Conservation (phyloP, 2,888 invertebrate genomes). For the Callimorpha dominula region DNA sequence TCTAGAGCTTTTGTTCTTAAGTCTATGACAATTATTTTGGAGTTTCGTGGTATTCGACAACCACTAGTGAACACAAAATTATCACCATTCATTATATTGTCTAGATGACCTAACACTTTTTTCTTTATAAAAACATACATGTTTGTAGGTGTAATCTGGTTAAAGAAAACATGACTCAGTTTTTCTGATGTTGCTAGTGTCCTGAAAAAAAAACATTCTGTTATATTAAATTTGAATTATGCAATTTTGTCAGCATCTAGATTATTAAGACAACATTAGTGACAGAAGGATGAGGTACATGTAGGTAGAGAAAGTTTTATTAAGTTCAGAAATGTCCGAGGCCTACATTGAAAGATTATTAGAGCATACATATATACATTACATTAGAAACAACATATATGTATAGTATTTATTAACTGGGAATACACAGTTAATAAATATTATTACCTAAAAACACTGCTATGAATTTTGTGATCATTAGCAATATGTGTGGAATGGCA, state of each 20-base stretch:
- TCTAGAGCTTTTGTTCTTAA: slow-evolving; percentile 63
- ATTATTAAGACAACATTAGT: too few relatives aligned
- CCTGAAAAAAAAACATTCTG: slow-evolving; percentile 66
- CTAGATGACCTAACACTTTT: slow-evolving; percentile 55
- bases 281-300: not conserved
- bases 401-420: too few relatives aligned
- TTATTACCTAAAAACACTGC: slow-evolving; percentile 74
- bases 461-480: slow-evolving; percentile 76
- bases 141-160: slow-evolving; percentile 78
- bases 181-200: slow-evolving; percentile 79
- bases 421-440: not conserved
- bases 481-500: slow-evolving; percentile 76
- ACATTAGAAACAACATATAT: too few relatives aligned
- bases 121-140: slow-evolving; percentile 83
- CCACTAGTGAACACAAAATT: slow-evolving; percentile 73
- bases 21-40: slow-evolving; percentile 73
- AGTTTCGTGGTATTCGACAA: slow-evolving; percentile 72
- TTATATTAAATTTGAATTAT: too few relatives aligned
- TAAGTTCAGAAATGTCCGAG: too few relatives aligned
- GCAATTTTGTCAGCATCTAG: too few relatives aligned
- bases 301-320: too few relatives aligned
- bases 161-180: slow-evolving; percentile 74
- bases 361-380: too few relatives aligned
- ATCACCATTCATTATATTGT: slow-evolving; percentile 64
- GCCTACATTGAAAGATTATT: too few relatives aligned